Evolutionary conservation across 53 echinoderm and acorn worm species (phyloP).

Genomic region (Hippasteria phrygiana): DNA sequence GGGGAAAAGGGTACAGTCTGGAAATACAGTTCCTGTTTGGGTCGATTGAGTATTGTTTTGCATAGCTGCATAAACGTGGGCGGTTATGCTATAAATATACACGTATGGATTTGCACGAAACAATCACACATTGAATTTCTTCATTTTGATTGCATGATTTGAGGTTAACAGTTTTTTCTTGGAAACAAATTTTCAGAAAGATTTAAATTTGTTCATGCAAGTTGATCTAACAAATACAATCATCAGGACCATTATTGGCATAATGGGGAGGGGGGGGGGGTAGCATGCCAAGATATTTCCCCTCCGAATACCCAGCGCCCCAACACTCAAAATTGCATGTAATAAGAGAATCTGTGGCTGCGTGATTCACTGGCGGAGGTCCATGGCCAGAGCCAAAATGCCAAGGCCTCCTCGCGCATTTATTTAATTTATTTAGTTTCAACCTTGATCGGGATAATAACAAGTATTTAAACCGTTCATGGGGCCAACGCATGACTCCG

Average conservation of each 20-base stretch:
- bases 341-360: background rate
- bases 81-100: too few species aligned
- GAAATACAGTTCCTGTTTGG: background rate
- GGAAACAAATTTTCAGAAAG: too few species aligned
- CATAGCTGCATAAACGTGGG: background rate
- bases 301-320: too few species aligned
- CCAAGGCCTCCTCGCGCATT: slow-evolving; percentile 9
- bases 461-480: background rate
- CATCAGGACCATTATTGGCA: too few species aligned
- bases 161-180: too few species aligned
- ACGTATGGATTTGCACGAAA: too few species aligned
- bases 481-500: background rate
- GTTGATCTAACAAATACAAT: too few species aligned
- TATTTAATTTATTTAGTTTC: slow-evolving; percentile 4
- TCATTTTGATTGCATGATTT: too few species aligned
- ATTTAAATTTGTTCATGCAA: too few species aligned
- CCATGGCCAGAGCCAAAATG: slow-evolving; percentile 4
- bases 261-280: too few species aligned
- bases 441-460: slow-evolving; percentile 31
- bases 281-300: too few species aligned
- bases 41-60: background rate
- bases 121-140: too few species aligned
- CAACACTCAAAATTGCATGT: background rate
- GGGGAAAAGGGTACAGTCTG: background rate
- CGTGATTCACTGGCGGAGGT: slow-evolving; percentile 11